phyloP scores from a whole-genome alignment of 2,888 invertebrate genomes.

The Orthonevra nobilis region DNA sequence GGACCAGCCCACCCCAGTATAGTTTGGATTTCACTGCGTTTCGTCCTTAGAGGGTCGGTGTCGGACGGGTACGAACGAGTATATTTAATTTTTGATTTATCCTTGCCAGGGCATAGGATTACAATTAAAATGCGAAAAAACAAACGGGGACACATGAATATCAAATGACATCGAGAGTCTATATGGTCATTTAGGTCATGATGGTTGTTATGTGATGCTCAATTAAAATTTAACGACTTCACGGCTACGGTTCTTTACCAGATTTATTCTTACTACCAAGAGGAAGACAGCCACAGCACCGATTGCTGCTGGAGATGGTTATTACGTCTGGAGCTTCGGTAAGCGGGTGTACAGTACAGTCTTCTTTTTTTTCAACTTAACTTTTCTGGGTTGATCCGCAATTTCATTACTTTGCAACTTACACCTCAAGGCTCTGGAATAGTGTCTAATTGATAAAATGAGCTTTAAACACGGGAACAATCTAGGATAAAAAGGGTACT shows the following conservation, averaged over 20 bases:
- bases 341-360: constrained; percentile 35
- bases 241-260: constrained; percentile 35
- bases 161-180: constrained; percentile 65
- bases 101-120: constrained; percentile 56
- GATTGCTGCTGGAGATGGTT: constrained; percentile 46
- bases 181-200: constrained; percentile 70
- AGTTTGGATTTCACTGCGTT: constrained; percentile 24
- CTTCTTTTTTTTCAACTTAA: constrained; percentile 56
- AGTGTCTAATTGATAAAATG: constrained; percentile 29
- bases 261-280: constrained; percentile 45
- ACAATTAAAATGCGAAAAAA: constrained; percentile 61
- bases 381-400: constrained; percentile 53
- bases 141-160: constrained; percentile 61
- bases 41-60: constrained; percentile 16
- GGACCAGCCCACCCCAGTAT: background rate
- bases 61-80: background rate
- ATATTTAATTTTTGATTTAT: constrained; percentile 68
- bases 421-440: constrained; percentile 43
- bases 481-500: constrained; percentile 16
- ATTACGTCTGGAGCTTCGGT: constrained; percentile 47
- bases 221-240: constrained; percentile 67
- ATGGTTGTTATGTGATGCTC: constrained; percentile 71
- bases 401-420: constrained; percentile 41
- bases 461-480: constrained; percentile 15
- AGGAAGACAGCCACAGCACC: constrained; percentile 14